phyloP scores from a whole-genome alignment of 1,140 invertebrate species.

The Saccostrea glomerata region DNA sequence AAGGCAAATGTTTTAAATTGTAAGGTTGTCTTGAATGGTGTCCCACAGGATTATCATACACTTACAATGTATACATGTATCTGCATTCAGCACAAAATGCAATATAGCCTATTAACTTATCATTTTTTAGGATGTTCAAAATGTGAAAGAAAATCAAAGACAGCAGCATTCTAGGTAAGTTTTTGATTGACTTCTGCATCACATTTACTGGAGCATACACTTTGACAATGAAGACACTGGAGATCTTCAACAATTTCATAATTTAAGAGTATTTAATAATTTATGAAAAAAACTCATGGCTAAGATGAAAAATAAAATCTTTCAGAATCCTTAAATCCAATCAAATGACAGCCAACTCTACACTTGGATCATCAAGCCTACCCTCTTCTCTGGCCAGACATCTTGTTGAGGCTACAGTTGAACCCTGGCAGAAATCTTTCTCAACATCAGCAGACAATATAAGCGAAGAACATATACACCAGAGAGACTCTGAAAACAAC shows the following conservation, averaged over 20 bases:
- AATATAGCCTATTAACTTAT: too few relatives aligned
- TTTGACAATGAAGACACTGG: too few relatives aligned
- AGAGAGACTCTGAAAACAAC: background rate
- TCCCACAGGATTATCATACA: too few relatives aligned
- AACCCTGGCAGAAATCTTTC: background rate
- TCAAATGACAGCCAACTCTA: background rate
- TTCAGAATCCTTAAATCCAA: background rate
- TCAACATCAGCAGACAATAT: background rate
- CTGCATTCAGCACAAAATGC: too few relatives aligned
- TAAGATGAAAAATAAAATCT: background rate
- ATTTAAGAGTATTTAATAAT: too few relatives aligned
- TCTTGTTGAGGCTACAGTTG: constrained; percentile 1
- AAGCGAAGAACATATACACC: background rate
- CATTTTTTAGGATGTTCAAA: background rate
- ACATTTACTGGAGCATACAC: background rate
- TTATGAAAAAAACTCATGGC: too few relatives aligned
- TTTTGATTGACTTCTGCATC: background rate
- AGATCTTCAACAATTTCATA: too few relatives aligned
- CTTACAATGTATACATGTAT: too few relatives aligned
- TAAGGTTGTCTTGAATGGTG: too few relatives aligned
- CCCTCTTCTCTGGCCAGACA: background rate
- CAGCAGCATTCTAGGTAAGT: background rate
- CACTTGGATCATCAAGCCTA: background rate
- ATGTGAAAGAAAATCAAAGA: background rate
- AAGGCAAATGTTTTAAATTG: too few relatives aligned